Base-by-base conservation (phyloP, 2,888 invertebrate genomes). In the Scelioninae gen. 1 region DNA sequence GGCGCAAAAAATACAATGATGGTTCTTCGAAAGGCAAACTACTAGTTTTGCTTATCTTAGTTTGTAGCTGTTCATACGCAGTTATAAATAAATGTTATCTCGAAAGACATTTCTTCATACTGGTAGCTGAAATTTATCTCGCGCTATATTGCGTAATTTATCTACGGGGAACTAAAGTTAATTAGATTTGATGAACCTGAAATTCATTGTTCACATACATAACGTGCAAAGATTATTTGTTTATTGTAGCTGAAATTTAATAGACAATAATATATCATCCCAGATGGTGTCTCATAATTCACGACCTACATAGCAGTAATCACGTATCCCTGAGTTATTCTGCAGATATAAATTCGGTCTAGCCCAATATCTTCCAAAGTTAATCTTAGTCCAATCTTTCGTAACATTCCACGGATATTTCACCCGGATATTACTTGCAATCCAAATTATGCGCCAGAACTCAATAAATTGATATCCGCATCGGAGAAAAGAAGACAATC, bases 221-320 rank as follows among this genome's bases (percentile, higher is more conserved):
- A 51, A 53, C 40, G 43, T n/a, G n/a, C n/a, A 11, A 55, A 34
- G 55, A 53, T 68, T 68, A 31, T 40, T 68, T 51, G 53, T 53
- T 51, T 53, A 68, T 55, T 55, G 34, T 68, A 31, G 23, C 13
- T 43, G 40, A 29, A 68, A 55, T 68, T 51, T 53, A 68, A 55
- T 43, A 55, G 40, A 43, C 43, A 55, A 40, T 55, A 29, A 55
- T 38, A 43, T 16, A 55, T 51, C 23, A 43, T 43, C 31, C 13
- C 55, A 53, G 55, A 68, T 55, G 66, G 40, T 55, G 66, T 51
- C 53, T 31, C 38, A 55, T 68, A 55, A 55, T 55, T 68, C 53
- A 68, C n/a, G 43, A 31, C 53, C 43, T 43, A 53, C 53, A 34
- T 53, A 68, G 40, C 13, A 43, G 31, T 68, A 55, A 68, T 68